Conservation (phyloP, 2,113 vertebrate genomes). For the Phoxinus phoxinus region DNA sequence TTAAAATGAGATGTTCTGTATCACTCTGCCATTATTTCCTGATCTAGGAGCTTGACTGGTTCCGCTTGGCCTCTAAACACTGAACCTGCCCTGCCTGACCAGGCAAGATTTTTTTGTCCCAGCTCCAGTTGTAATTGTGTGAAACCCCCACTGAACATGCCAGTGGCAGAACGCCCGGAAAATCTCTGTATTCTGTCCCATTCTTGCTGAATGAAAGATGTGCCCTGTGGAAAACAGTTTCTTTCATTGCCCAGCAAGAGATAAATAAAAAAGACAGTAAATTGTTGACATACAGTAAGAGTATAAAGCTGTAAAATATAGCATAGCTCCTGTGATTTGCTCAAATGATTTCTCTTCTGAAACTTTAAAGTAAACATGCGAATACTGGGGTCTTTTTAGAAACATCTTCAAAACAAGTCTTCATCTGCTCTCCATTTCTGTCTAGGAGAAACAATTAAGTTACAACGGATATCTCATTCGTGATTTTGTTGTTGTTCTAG, state of each 20-base stretch:
- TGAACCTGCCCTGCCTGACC: conserved; percentile 1
- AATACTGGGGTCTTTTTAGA: background rate
- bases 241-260: background rate
- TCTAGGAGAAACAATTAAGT: conserved; percentile 10
- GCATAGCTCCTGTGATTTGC: background rate
- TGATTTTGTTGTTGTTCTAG: background rate
- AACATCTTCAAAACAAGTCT: background rate
- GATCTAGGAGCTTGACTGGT: conserved; percentile 46
- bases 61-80: conserved; percentile 12
- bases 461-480: background rate
- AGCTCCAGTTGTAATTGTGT: conserved; percentile 16
- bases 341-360: background rate
- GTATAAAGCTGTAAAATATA: background rate
- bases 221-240: conserved; percentile 23
- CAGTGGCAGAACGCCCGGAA: conserved; percentile 45
- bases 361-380: background rate
- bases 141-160: conserved; percentile 46
- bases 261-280: background rate
- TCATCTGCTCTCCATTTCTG: background rate
- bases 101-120: conserved; percentile 6
- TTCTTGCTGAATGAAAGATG: conserved; percentile 23
- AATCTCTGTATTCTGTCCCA: conserved; percentile 29
- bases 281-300: background rate
- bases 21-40: conserved; percentile 45
- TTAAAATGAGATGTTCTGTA: conserved; percentile 20